Base-by-base conservation (phyloP, 2,113 vertebrate species). In the Diadophis punctatus region DNA sequence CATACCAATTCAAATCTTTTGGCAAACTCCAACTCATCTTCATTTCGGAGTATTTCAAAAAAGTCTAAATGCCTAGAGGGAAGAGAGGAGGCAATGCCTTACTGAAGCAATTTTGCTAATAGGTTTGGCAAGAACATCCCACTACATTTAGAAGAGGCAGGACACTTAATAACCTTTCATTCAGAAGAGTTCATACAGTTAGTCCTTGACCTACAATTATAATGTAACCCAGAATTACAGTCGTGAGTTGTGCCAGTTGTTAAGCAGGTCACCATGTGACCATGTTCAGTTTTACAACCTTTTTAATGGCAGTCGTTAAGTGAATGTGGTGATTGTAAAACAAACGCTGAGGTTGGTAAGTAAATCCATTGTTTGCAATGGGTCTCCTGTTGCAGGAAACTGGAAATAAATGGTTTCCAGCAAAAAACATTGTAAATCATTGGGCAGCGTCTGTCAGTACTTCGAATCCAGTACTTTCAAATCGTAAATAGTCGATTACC, bases 31-130 rank as follows among this genome's bases (percentile, higher is more conserved):
- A 99, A 97, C 95, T 99, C 99, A 43, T 99, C 99, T 94, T 99
- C 99, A 94, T 99, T 99, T 97, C 99, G 98, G 94, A 99, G 98
- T 98, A 99, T 99, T 97, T 99, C 99, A 18, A 99, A 99, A 96
- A 99, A 99, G 96, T 99, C 99, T 97, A 99, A 98, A 97, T 99
- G 99, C 96, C 99, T 99, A 92, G 94, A 46, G 55, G 56, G 43
- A 18, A 43, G 23, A 20, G 20, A 39, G 11, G 92, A 85, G 52
- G 14, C 7, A 25, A 8, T 85, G n/a, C 22, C 22, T n/a, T 27
- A 51, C 0, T 4, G 27, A 48, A 92, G 46, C 0, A 84, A 96
- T 91, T 91, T 88, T 93, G 90, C 91, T 34, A 58, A 94, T 27
- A 48, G 39, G 53, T 48, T n/a, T 30, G 30, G 53, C 74, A 85